These are phyloP conservation scores for Achatina immaculata DNA, from an alignment of 1,140 invertebrate genomes.

Conservation along the genomic window DNA sequence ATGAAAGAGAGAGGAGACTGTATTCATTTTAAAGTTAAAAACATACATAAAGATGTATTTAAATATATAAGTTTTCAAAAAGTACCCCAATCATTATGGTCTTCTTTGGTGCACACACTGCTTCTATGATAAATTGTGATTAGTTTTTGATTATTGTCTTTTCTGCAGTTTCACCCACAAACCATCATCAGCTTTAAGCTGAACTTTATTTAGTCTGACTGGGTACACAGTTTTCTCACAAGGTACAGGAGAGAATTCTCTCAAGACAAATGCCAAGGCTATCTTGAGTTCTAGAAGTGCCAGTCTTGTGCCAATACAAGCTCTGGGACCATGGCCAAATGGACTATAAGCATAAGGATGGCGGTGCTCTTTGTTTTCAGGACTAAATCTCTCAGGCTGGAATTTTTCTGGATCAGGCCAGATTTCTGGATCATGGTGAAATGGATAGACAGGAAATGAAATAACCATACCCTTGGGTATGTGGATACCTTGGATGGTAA, in stretches of 20 bases:
- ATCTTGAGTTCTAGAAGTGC: conserved; percentile 79
- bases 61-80: no score
- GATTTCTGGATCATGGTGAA: conserved; percentile 81
- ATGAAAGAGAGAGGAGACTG: no score
- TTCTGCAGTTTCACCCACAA: not conserved
- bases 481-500: not conserved
- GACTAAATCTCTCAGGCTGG: conserved; percentile 73
- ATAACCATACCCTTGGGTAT: conserved; percentile 74
- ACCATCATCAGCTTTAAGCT: not conserved
- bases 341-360: conserved; percentile 71
- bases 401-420: conserved; percentile 83
- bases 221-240: conserved; percentile 35
- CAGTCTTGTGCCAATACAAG: conserved; percentile 77
- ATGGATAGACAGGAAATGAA: conserved; percentile 83
- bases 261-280: conserved; percentile 70
- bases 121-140: no score
- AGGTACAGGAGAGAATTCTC: conserved; percentile 44
- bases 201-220: not conserved
- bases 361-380: conserved; percentile 37
- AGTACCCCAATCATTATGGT: no score
- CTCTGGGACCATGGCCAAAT: conserved; percentile 76
- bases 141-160: not conserved
- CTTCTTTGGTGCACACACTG: no score
- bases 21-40: no score
- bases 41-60: no score